Percentiles rank a stretch among this genome's conserved stretches.
phyloP scores from a whole-genome alignment of 1,140 invertebrate genomes.

The Sycophaga agraensis region DNA sequence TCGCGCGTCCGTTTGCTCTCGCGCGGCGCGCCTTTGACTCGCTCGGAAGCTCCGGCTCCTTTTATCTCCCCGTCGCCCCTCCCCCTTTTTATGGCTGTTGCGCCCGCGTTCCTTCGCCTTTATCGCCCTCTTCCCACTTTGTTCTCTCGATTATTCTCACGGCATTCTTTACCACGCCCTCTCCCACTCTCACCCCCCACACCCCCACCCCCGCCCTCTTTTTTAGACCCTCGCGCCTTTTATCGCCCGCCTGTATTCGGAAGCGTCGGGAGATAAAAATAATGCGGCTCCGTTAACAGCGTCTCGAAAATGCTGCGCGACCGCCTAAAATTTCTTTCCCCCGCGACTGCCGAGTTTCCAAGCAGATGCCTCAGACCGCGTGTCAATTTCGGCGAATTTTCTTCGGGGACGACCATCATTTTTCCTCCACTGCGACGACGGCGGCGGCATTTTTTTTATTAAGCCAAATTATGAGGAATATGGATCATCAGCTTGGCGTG shows the following conservation, averaged over 20 bases:
- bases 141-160: not conserved
- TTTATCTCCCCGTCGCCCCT: not conserved
- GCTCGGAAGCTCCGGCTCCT: not conserved
- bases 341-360: no score
- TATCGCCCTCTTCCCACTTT: slow-evolving; percentile 4
- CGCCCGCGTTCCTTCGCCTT: not conserved
- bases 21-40: not conserved
- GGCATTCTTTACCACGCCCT: not conserved
- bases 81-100: not conserved
- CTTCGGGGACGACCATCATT: no score
- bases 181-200: no score
- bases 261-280: not conserved
- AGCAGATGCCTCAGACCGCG: no score
- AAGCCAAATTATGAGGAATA: no score
- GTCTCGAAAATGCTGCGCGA: no score
- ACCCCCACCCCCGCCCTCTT: not conserved
- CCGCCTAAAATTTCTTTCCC: no score
- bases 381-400: no score
- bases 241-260: not conserved
- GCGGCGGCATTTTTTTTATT: no score
- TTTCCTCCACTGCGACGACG: no score
- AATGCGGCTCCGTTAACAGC: not conserved
- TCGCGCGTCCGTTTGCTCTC: not conserved
- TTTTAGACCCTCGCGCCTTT: not conserved
- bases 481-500: no score